These are phyloP conservation scores for Chironomus tepperi DNA, from an alignment of 1,140 invertebrate species.

Conservation along the genomic window DNA sequence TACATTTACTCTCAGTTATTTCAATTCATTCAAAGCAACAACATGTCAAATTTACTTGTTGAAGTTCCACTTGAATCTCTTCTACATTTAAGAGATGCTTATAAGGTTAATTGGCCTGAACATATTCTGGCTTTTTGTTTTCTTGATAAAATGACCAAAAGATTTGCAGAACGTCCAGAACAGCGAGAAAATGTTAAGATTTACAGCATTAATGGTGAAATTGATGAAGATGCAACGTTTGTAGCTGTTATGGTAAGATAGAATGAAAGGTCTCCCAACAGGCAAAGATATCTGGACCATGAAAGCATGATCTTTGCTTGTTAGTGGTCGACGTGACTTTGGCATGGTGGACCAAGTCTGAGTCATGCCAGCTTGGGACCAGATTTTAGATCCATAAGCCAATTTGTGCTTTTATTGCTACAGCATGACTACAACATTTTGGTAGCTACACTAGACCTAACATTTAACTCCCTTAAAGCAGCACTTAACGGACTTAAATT, in stretches of 20 bases:
- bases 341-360: no score
- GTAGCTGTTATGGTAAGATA: neutral
- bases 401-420: no score
- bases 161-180: neutral
- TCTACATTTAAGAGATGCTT: neutral
- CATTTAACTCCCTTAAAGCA: neutral
- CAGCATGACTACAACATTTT: neutral
- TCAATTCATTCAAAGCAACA: neutral
- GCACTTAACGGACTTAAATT: neutral
- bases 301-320: no score
- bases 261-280: no score
- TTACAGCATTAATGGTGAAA: neutral
- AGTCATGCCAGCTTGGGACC: no score
- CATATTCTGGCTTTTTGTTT: neutral
- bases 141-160: neutral
- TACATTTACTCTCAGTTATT: neutral
- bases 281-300: no score
- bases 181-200: neutral
- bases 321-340: no score
- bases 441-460: neutral
- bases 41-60: neutral
- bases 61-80: constrained; percentile 11
- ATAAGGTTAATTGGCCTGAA: neutral
- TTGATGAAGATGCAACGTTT: neutral
- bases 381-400: no score